Base-by-base conservation (phyloP, 2,113 vertebrate genomes). In the Pseudorasbora parva region DNA sequence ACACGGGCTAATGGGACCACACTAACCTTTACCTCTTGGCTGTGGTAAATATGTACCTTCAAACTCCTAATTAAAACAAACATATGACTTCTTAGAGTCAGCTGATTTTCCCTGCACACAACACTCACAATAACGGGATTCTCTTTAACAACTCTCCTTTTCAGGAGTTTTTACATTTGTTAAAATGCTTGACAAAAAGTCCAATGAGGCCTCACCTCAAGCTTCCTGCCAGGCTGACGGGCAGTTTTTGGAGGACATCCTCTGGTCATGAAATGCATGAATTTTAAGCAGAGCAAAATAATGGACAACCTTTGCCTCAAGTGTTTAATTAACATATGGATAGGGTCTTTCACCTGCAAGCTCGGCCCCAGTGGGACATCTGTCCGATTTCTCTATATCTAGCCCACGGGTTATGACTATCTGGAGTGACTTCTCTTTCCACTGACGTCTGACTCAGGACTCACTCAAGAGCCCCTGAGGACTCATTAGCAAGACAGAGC, bases 271-370 rank as follows among this genome's bases (percentile, higher is more conserved):
- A 51, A 73, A 68, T 45, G 19, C 25, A 14, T 54, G 23, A 45
- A 62, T 66, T 78, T 75, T 81, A 83, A 81, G 54, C 62, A 49
- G n/a, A 37, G 60, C 30, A 14, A 87, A 74, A 87, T 71, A 77
- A 78, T 57, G 73, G 76, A 80, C 72, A 76, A 49, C 33, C 47
- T 49, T 66, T 68, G 30, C 74, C 83, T 64, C 72, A 49, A 78
- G 83, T 77, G 81, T 87, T 87, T 84, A 19, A 87, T 78, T 87
- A 78, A 82, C 77, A 84, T 82, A 60, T 73, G 25, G 25, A 14
- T 43, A 6, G 78, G 82, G 60, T 9, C 43, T 74, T 51, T 47
- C 69, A 77, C 82, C 62, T 87, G 71, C 78, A 62, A 12, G 19
- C 47, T 73, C 19, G 30, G 43, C 47, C 79, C 77, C 86, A 49